These are phyloP conservation scores for Scylla paramamosain DNA, from an alignment of 1,140 invertebrate species.

Conservation along the genomic window DNA sequence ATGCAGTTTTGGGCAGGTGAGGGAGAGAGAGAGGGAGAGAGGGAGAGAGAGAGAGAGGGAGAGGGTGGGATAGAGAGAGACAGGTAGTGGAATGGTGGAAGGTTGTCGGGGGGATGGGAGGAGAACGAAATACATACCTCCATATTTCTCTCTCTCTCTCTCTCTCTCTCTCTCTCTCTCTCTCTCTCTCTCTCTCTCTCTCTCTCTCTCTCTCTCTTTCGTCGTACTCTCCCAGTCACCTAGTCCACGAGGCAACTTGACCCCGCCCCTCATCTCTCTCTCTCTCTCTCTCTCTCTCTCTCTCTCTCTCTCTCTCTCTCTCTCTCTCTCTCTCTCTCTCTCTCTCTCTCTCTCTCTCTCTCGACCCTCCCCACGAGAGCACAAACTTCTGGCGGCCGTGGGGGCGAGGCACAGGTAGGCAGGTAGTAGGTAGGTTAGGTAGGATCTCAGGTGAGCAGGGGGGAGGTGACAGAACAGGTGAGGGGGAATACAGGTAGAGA, in stretches of 20 bases:
- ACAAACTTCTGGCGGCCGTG: neutral
- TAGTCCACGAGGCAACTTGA: conserved; percentile 10
- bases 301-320: neutral
- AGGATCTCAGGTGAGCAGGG: neutral
- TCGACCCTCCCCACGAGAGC: neutral
- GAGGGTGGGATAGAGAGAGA: neutral
- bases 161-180: no score
- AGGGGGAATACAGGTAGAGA: no score
- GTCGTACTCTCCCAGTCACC: conserved; percentile 1
- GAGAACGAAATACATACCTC: conserved; percentile 1
- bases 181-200: no score
- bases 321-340: neutral
- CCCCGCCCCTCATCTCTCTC: conserved; percentile 1
- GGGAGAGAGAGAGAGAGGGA: neutral
- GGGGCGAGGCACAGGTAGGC: neutral
- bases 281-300: conserved; percentile 9
- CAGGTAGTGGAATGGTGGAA: neutral
- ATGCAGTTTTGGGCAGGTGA: conserved; percentile 7
- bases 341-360: neutral
- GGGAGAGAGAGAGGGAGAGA: neutral
- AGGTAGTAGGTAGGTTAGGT: neutral
- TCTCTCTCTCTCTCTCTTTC: neutral
- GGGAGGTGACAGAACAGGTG: neutral
- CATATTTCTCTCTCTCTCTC: neutral
- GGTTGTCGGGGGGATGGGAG: neutral